Conservation (phyloP, 2,113 vertebrate species). For the Cololabis saira region DNA sequence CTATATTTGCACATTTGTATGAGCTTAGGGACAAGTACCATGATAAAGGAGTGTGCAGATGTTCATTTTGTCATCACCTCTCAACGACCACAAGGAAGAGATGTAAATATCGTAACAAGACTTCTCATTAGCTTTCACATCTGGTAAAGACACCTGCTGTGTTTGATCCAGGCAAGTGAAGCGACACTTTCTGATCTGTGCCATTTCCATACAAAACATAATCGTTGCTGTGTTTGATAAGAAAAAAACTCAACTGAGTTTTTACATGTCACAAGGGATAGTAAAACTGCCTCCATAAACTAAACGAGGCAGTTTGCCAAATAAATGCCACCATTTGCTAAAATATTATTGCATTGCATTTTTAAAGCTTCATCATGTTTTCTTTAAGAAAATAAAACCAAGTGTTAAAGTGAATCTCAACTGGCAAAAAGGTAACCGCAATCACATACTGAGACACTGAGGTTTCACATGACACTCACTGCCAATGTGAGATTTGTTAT, state of each 20-base stretch:
- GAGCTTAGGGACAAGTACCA: not conserved
- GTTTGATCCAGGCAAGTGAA: not conserved
- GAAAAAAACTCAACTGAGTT: not conserved
- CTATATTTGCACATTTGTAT: not conserved
- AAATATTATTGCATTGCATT: not conserved
- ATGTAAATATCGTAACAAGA: not conserved
- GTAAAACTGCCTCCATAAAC: too few species aligned
- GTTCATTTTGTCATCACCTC: conserved; percentile 23
- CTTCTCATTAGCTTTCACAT: conserved; percentile 19
- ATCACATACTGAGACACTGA: not conserved
- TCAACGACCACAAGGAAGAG: conserved; percentile 18
- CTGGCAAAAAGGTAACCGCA: not conserved
- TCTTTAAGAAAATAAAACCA: not conserved
- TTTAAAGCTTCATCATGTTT: not conserved
- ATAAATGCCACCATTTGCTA: not conserved
- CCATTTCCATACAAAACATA: not conserved
- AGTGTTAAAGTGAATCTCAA: not conserved
- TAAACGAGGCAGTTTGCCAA: not conserved
- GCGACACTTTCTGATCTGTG: not conserved
- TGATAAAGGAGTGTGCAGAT: conserved; percentile 13
- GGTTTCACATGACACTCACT: conserved; percentile 4
- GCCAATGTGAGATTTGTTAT: conserved; percentile 9
- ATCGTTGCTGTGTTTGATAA: not conserved
- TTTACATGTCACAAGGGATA: too few species aligned
- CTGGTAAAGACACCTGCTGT: conserved; percentile 9